Evolutionary conservation across 2,797 vertebrate species (phyloP).

Genomic region (Todus mexicanus): DNA sequence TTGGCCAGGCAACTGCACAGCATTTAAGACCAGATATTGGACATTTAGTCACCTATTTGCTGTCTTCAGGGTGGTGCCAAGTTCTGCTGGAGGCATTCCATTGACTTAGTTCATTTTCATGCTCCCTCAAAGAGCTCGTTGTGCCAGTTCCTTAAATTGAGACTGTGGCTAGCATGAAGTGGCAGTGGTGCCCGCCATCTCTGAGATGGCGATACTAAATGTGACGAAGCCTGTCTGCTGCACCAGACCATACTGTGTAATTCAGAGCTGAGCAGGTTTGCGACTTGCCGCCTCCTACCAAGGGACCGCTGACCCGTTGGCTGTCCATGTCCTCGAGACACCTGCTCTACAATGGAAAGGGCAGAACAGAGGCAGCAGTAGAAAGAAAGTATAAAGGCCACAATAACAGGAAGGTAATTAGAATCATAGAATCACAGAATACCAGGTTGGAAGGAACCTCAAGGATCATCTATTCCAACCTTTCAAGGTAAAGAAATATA

Average conservation of each 20-base stretch:
- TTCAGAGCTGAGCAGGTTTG: not conserved
- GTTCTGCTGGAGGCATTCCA: not conserved
- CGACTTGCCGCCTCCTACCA: not conserved
- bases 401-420: not conserved
- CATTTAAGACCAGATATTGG: not conserved
- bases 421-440: no score
- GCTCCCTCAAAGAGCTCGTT: not conserved
- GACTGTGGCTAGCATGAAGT: not conserved
- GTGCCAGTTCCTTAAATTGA: not conserved
- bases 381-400: not conserved
- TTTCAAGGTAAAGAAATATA: no score
- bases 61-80: not conserved
- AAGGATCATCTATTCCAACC: no score
- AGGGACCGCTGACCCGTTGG: rapidly evolving
- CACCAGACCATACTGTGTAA: rapidly evolving
- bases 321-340: not conserved
- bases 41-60: not conserved
- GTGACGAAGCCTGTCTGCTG: not conserved
- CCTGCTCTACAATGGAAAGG: rapidly evolving
- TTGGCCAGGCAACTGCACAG: not conserved
- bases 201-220: not conserved
- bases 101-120: not conserved
- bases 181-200: not conserved
- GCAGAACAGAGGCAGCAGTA: not conserved
- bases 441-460: no score